Evolutionary conservation across 2,113 vertebrate species (phyloP), one percentile per base, ranked within the genome.

Genomic region (Tenebrosternarchus preto): DNA sequence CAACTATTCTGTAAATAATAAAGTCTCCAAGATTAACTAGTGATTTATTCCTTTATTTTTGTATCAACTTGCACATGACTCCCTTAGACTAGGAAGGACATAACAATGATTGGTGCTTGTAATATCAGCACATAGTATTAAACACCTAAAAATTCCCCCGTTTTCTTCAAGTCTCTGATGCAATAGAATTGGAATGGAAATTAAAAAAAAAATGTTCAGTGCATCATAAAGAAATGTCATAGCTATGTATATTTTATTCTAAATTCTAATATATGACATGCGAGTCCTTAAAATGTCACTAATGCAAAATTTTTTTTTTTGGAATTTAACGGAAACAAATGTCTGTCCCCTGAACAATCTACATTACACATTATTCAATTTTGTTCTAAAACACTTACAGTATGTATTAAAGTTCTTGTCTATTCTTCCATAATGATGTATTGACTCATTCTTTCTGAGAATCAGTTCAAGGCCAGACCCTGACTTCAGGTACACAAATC

Each of bases 31-130:
- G 15, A 72, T 57, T 73, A 80, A 43, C 64, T 77, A 74, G 55
- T 70, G 29, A 82, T 43, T 55, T 17, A 73, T 57, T 77, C 50
- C 24, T 83, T 84, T 86, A 85, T 82, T 82, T 85, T 86, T 86
- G 56, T 84, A 82, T 50, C 27, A 73, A 76, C 25, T 68, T 84
- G 60, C 68, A 73, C n/a, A 73, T n/a, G 20, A 71, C 39, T 22
- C 27, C 19, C 57, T 73, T 69, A 15, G 43, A 36, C 20, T 78
- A 68, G 55, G 25, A 70, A 55, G 73, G 15, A 29, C 25, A 19
- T 56, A 61, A 61, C 61, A 57, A 77, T 69, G 73, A 12, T 72
- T 53, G 29, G 74, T 79, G 69, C 22, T 76, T 71, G 57, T 85
- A 50, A 78, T 16, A 78, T 31, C 46, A 69, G 25, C 33, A 76